Conservation (phyloP, 2,797 vertebrate genomes). For the Coregonus ussuriensis region DNA sequence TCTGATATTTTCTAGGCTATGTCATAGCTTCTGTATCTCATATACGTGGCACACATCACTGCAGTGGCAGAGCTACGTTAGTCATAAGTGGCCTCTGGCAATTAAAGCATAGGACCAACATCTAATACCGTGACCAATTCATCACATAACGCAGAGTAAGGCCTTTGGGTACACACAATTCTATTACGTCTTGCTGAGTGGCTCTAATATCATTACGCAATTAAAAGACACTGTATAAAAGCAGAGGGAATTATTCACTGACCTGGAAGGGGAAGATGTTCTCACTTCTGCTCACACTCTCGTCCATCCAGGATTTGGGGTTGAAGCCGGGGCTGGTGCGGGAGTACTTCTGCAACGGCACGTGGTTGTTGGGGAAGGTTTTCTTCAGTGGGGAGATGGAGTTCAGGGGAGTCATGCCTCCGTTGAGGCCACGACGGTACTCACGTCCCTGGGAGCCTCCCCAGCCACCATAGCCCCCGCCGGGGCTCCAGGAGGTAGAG, state of each 20-base stretch:
- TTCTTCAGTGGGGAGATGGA: constrained; percentile 99
- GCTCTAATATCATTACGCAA: not conserved
- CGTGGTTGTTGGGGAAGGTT: constrained; percentile 97
- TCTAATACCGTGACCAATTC: constrained; percentile 49
- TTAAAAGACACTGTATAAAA: not conserved
- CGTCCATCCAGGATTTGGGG: constrained; percentile 99
- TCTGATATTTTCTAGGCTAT: no score
- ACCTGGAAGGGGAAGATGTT: constrained; percentile 99
- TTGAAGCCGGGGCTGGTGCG: constrained; percentile 94
- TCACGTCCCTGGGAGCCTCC: constrained; percentile 96
- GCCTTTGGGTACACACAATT: not conserved
- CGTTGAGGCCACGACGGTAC: constrained; percentile 94
- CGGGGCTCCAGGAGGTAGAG: constrained; percentile 94
- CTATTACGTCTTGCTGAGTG: not conserved
- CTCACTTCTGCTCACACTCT: constrained; percentile 90
- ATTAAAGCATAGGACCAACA: constrained; percentile 12
- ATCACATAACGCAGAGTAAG: not conserved
- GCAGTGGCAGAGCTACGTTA: constrained; percentile 70
- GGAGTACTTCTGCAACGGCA: constrained; percentile 96
- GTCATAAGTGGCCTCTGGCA: constrained; percentile 62
- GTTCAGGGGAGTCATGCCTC: constrained; percentile 95
- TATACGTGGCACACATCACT: constrained; percentile 63
- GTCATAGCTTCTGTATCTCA: not conserved
- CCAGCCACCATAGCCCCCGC: constrained; percentile 94
- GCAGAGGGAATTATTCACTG: constrained; percentile 59